Percentiles rank a stretch among this genome's conserved stretches.
Conservation (phyloP, 1,140 invertebrate species). For the Tyrophagus putrescentiae region DNA sequence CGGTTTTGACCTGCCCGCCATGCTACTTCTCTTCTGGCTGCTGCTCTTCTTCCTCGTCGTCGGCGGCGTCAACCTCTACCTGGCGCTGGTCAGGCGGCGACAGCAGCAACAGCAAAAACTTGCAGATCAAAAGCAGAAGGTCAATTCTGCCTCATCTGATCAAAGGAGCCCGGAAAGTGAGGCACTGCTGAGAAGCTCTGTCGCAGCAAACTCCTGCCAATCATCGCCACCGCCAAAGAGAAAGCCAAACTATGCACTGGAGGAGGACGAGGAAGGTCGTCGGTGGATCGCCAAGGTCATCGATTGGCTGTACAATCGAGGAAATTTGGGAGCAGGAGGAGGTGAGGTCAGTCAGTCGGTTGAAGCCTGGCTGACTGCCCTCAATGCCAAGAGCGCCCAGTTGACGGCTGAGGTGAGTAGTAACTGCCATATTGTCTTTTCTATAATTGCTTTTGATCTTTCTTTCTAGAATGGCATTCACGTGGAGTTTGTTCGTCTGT, state of each 20-base stretch:
- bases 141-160: too few relatives aligned
- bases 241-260: background rate
- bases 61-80: background rate
- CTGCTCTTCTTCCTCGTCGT: background rate
- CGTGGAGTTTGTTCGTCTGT: slow-evolving; percentile 6
- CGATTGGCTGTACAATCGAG: background rate
- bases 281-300: slow-evolving; percentile 2
- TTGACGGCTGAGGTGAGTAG: background rate
- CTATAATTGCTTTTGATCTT: background rate
- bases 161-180: too few relatives aligned
- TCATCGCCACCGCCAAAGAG: background rate
- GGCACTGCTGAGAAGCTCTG: too few relatives aligned
- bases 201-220: too few relatives aligned
- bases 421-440: background rate
- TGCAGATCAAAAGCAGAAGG: background rate
- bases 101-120: slow-evolving; percentile 6
- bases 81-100: background rate
- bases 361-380: background rate
- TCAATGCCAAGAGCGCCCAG: slow-evolving; percentile 1
- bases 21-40: slow-evolving; percentile 11
- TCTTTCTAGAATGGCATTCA: slow-evolving; percentile 2
- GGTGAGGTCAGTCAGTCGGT: too few relatives aligned
- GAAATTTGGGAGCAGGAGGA: too few relatives aligned
- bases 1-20: background rate
- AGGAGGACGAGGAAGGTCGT: background rate